Evolutionary conservation across 1,140 invertebrate genomes (phyloP).

Genomic region (Chironomus striatipennis): DNA sequence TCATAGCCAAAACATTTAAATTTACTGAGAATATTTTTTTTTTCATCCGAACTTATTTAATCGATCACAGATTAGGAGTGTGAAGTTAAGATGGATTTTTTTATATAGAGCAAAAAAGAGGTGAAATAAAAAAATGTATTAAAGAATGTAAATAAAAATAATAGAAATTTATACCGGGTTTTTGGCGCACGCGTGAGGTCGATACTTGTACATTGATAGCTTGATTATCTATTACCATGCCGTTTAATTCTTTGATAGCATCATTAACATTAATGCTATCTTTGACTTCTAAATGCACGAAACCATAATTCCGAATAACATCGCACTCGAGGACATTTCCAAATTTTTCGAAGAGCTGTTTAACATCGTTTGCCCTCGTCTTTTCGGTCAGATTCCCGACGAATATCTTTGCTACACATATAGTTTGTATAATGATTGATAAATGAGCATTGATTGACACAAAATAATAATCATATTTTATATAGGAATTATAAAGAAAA

Average conservation of each 20-base stretch:
- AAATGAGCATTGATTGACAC: background rate
- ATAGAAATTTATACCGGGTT: slow-evolving; percentile 48
- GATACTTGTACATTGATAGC: slow-evolving; percentile 85
- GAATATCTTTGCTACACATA: slow-evolving; percentile 65
- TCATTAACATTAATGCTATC: slow-evolving; percentile 57
- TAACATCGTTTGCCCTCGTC: slow-evolving; percentile 77
- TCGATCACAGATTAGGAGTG: background rate
- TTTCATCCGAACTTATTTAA: background rate
- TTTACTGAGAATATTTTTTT: background rate
- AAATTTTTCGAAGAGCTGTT: slow-evolving; percentile 77
- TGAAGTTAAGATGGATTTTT: background rate
- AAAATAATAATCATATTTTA: background rate
- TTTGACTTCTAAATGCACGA: slow-evolving; percentile 78
- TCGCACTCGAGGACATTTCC: slow-evolving; percentile 85
- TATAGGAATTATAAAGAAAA: background rate
- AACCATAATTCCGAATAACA: slow-evolving; percentile 85
- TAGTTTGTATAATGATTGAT: background rate
- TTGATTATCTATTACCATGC: slow-evolving; percentile 72
- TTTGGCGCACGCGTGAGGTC: slow-evolving; percentile 80
- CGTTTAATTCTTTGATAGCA: slow-evolving; percentile 77
- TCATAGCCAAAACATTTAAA: background rate
- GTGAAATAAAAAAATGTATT: background rate
- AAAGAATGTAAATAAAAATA: no score
- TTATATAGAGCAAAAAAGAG: background rate
- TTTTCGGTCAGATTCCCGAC: slow-evolving; percentile 84